Evolutionary conservation across 2,888 invertebrate genomes (phyloP).

Genomic region (Bembecia ichneumoniformis): DNA sequence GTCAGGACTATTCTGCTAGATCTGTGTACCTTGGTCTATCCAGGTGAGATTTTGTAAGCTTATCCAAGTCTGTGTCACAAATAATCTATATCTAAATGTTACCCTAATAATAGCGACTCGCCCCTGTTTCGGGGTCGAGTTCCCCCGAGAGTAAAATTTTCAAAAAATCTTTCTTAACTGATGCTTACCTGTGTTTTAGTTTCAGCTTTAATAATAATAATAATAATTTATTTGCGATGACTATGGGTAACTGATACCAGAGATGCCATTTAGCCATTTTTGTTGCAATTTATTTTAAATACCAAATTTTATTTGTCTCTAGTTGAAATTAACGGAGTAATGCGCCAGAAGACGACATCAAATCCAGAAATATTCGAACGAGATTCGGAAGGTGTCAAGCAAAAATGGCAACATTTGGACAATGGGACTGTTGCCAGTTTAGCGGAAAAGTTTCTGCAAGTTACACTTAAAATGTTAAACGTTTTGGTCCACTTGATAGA

Average conservation of each 20-base stretch:
- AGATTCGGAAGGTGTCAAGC: conserved; percentile 36
- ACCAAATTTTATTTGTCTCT: conserved; percentile 5
- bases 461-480: conserved; percentile 80
- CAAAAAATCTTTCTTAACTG: no score
- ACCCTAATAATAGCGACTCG: no score
- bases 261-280: no score
- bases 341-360: conserved; percentile 38
- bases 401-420: conserved; percentile 58
- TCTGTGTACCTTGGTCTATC: conserved; percentile 51
- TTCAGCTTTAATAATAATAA: no score
- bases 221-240: no score
- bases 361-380: conserved; percentile 56
- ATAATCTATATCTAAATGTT: no score
- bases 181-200: no score
- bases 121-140: no score
- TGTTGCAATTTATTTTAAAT: conserved; percentile 6
- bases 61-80: no score
- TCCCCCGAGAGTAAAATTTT: no score
- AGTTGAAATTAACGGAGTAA: conserved; percentile 63
- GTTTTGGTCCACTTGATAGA: conserved; percentile 83
- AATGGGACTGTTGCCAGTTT: conserved; percentile 54
- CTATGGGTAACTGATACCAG: no score
- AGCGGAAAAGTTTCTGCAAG: conserved; percentile 77
- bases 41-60: conserved; percentile 26
- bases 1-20: conserved; percentile 39